These are phyloP conservation scores for Staurois parvus DNA, from an alignment of 2,797 vertebrate species.

Conservation along the genomic window DNA sequence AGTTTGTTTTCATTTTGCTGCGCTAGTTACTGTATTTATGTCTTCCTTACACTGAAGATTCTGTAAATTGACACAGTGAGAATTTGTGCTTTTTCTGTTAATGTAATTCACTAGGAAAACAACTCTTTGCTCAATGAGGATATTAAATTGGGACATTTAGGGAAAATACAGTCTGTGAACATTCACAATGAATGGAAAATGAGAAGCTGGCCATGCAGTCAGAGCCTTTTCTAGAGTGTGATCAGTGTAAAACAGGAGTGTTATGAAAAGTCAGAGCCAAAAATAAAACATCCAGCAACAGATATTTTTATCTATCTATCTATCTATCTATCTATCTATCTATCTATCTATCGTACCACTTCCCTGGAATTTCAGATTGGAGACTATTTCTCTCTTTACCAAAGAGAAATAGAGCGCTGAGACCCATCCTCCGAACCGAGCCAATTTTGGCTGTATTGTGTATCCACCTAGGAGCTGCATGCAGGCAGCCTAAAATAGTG, in stretches of 20 bases:
- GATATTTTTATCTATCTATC: background rate
- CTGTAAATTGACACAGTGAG: conserved; percentile 46
- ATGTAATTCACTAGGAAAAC: conserved; percentile 41
- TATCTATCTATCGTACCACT: no score
- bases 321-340: background rate
- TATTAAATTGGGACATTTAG: conserved; percentile 39
- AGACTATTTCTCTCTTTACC: no score
- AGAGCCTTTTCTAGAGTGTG: conserved; percentile 7
- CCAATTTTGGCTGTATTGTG: no score
- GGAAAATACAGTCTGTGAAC: conserved; percentile 35
- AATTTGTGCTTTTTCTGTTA: conserved; percentile 44
- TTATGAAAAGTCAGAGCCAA: conserved; percentile 1
- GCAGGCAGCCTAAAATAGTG: no score
- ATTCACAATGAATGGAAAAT: conserved; percentile 57
- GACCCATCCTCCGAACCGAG: no score
- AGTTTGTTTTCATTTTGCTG: conserved; percentile 43
- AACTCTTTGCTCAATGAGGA: conserved; percentile 17
- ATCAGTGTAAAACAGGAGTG: conserved; percentile 21
- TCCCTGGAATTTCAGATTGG: no score
- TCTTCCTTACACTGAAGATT: conserved; percentile 7
- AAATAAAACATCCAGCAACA: conserved; percentile 2
- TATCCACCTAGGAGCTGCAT: no score
- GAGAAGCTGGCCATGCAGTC: conserved; percentile 7
- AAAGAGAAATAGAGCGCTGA: no score
- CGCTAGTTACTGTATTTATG: conserved; percentile 32